Evolutionary conservation across 2,888 invertebrate species (phyloP), one percentile per base, ranked within the genome.

Genomic region (Cotesia congregata): DNA sequence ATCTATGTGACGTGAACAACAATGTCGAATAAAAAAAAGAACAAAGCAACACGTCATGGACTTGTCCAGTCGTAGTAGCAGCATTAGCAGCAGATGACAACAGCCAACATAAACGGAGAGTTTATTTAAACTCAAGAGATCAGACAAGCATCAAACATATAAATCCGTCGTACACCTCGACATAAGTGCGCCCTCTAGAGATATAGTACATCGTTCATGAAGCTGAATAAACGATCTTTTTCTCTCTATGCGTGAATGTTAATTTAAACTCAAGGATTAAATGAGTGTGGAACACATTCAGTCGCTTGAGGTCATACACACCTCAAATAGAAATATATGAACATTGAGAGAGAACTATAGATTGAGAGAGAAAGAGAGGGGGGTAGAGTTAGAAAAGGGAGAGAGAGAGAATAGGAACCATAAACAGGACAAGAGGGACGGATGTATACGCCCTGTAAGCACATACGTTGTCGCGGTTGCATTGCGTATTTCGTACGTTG

Each of bases 401-500:
- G n/a, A 40, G 17, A 71, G 60, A 12, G 41, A 17, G 69, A 41
- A 30, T 39, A 69, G 60, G 17, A 12, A 50, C 4, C 9, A 50
- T 50, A 50, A 9, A 50, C 50, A 50, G 50, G 50, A 50, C 50
- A 50, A 50, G 50, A 50, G 50, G 50, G 64, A 67, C 39, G 40
- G 65, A 61, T 70, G 61, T 67, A 65, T 75, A 71, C 60, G 60
- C 70, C 72, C 70, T 62, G 65, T 41, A 60, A 75, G 74, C 64
- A 62, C 50, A 50, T 50, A 50, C 65, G 67, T 70, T 71, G 67
- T 75, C 65, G 76, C 67, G 70, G 67, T 79, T 61, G 77, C 75
- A 74, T 74, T 72, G 77, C 85, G 85, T 85, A 85, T 86, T 84
- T 84, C 82, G 83, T 50, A 86, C 88, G 86, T 84, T 85, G 85